Percentiles rank a stretch among this genome's conserved stretches.
phyloP scores from a whole-genome alignment of 2,113 vertebrate species.

The Erythrocebus patas region DNA sequence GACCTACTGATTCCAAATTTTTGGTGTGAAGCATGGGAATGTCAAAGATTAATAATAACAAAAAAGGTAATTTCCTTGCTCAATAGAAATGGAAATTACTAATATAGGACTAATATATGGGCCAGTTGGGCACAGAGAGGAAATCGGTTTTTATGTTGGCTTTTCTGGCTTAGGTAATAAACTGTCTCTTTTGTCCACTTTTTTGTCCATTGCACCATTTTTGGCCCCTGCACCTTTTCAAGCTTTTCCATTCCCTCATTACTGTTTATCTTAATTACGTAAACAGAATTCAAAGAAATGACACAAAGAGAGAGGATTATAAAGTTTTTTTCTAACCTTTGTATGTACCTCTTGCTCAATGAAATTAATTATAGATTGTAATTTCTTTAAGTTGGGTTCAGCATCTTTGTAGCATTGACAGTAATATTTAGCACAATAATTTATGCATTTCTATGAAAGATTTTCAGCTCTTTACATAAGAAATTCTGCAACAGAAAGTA shows the following conservation, averaged over 20 bases:
- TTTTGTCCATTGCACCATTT: not conserved
- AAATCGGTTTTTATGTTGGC: accelerated
- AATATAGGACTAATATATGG: not conserved
- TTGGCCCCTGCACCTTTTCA: not conserved
- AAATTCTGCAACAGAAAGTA: not conserved
- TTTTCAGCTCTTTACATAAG: not conserved
- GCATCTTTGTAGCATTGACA: not conserved
- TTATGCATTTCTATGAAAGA: not conserved
- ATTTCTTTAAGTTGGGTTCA: not conserved
- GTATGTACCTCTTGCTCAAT: not conserved
- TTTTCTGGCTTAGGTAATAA: not conserved
- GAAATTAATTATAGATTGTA: not conserved
- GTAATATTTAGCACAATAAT: not conserved
- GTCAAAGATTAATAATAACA: not conserved
- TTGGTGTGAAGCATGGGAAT: not conserved
- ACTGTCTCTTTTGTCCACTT: not conserved
- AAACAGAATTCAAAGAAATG: not conserved
- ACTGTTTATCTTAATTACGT: not conserved
- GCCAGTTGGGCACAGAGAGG: not conserved
- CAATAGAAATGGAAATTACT: not conserved
- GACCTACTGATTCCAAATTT: not conserved
- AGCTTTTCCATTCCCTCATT: not conserved
- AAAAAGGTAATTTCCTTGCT: not conserved
- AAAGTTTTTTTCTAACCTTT: not conserved
- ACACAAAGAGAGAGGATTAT: not conserved